These are phyloP conservation scores for Agrenia bidenticulata DNA, from an alignment of 2,888 invertebrate genomes.

Conservation along the genomic window DNA sequence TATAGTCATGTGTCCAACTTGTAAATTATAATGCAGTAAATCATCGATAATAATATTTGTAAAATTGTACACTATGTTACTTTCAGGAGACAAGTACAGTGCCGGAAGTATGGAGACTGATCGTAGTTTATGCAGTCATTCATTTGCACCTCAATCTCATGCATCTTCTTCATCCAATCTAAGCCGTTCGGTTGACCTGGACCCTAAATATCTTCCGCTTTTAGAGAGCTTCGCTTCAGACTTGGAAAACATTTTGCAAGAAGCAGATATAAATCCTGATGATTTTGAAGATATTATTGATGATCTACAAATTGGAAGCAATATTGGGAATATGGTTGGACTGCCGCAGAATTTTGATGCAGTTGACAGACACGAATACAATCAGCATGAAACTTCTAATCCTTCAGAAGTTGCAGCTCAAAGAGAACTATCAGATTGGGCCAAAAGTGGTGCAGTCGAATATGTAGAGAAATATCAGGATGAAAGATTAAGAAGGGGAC, in stretches of 20 bases:
- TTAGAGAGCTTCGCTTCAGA: slow-evolving; percentile 25
- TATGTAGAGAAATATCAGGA: slow-evolving; percentile 47
- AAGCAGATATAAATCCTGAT: slow-evolving; percentile 40
- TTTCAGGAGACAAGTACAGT: too few relatives aligned
- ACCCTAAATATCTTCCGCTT: neutral
- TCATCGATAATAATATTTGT: too few relatives aligned
- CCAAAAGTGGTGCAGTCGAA: slow-evolving; percentile 33
- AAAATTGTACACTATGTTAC: too few relatives aligned
- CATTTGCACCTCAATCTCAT: too few relatives aligned
- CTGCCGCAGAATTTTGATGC: neutral
- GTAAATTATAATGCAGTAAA: too few relatives aligned
- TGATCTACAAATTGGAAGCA: slow-evolving; percentile 31
- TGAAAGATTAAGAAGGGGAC: slow-evolving; percentile 44
- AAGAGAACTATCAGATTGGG: slow-evolving; percentile 39
- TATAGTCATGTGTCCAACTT: too few relatives aligned
- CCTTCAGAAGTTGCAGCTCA: slow-evolving; percentile 13
- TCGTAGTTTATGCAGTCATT: too few relatives aligned
- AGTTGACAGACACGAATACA: neutral
- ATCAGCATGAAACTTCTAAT: too few relatives aligned
- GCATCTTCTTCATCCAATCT: too few relatives aligned
- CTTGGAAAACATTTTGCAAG: slow-evolving; percentile 41
- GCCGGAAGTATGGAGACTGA: too few relatives aligned
- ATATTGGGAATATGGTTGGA: neutral
- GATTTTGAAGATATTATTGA: slow-evolving; percentile 47
- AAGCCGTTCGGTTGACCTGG: neutral